phyloP scores from a whole-genome alignment of 2,797 vertebrate genomes.

The Dermochelys coriacea region DNA sequence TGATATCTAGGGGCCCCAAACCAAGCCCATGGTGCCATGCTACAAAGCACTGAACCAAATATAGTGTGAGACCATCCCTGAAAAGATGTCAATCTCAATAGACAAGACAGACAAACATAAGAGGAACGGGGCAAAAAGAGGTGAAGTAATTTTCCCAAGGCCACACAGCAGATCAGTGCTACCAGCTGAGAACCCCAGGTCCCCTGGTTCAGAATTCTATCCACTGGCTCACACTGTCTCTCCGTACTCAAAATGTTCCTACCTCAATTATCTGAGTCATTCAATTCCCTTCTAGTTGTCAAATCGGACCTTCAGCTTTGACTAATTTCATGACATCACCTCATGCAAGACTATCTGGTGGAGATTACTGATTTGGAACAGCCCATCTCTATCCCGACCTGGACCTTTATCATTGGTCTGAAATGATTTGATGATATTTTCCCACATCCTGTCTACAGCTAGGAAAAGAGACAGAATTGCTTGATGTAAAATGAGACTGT shows the following conservation, averaged over 20 bases:
- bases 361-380: background rate
- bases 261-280: accelerated
- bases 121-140: background rate
- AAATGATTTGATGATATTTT: accelerated
- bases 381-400: background rate
- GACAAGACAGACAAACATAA: background rate
- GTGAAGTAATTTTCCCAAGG: slow-evolving; percentile 35
- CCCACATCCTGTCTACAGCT: background rate
- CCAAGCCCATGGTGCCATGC: slow-evolving; percentile 10
- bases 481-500: background rate
- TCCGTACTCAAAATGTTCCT: background rate
- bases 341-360: background rate
- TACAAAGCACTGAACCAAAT: background rate
- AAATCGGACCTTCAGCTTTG: background rate
- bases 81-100: slow-evolving; percentile 32
- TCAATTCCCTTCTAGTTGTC: background rate
- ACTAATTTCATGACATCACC: background rate
- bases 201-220: background rate
- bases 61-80: slow-evolving; percentile 35
- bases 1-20: slow-evolving; percentile 19
- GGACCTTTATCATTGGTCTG: background rate
- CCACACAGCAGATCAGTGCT: background rate
- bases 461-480: background rate
- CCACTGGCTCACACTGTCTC: background rate
- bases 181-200: background rate